Percentiles rank a stretch among this genome's conserved stretches.
phyloP scores from a whole-genome alignment of 2,113 vertebrate genomes.

The Amphilophus citrinellus region DNA sequence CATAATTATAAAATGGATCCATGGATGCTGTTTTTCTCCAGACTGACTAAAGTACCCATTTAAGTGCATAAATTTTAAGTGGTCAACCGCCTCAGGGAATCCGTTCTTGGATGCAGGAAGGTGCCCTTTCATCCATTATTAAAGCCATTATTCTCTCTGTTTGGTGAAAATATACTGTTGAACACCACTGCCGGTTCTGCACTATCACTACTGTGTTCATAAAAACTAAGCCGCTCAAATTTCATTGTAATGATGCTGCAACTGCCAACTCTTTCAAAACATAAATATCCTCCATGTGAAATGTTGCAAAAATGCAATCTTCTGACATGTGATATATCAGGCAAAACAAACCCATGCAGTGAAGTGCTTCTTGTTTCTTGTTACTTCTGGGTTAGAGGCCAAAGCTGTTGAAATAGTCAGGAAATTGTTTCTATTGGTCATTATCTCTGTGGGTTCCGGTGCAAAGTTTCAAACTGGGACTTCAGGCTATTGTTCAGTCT shows the following conservation, averaged over 20 bases:
- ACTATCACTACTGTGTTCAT: background rate
- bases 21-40: constrained; percentile 4
- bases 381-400: constrained; percentile 54
- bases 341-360: constrained; percentile 34
- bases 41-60: constrained; percentile 13
- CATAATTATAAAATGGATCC: background rate
- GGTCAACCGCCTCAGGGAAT: constrained; percentile 23
- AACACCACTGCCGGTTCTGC: background rate
- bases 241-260: background rate
- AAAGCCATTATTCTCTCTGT: constrained; percentile 39
- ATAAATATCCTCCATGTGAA: background rate
- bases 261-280: background rate
- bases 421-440: constrained; percentile 51
- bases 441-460: constrained; percentile 27
- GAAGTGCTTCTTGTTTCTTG: constrained; percentile 35
- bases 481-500: background rate
- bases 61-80: constrained; percentile 34
- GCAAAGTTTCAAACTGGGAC: background rate
- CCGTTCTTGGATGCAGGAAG: background rate
- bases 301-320: background rate
- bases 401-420: constrained; percentile 69
- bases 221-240: background rate
- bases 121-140: constrained; percentile 56
- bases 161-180: constrained; percentile 11
- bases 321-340: constrained; percentile 3